Evolutionary conservation across 1,140 invertebrate genomes (phyloP), one percentile per base, ranked within the genome.

Genomic region (Paracyclopina nana): DNA sequence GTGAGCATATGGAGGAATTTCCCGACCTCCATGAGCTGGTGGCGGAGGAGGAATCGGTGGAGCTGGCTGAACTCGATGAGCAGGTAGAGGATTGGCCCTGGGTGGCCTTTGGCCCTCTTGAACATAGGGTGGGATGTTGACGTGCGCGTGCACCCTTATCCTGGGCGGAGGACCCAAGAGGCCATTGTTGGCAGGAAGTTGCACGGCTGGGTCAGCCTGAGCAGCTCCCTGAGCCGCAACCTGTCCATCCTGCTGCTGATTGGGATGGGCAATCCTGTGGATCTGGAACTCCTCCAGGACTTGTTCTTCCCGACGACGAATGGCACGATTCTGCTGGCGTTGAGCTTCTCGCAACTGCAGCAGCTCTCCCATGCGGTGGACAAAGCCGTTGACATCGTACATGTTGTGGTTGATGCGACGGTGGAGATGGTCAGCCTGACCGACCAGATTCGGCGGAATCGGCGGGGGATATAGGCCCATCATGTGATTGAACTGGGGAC

Each of bases 311-410:
- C 34, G 14, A 8, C 34, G n/a, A n/a, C 14, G 20, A 3, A 38
- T n/a, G n/a, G 14, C 34, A 16, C 20, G 34, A n/a, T 38, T 20
- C 20, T 20, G 3, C 34, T 16, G 14, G 14, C 34, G 2, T 5
- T 38, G 34, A 5, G 14, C n/a, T 5, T 38, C 20, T 5, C 34
- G 34, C 14, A 38, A 20, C 8, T 38, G n/a, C 34, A 38, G 20
- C n/a, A 38, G 14, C 34, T 38, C 34, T n/a, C 34, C 34, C 34
- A 38, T 38, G 14, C 20, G 34, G 34, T 38, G 14, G 34, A 38
- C 20, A n/a, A 38, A 38, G 34, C 20, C 20, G 34, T 38, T 38
- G 34, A n/a, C 20, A 38, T 38, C 20, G 34, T 20, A 38, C 4
- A 38, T 38, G 8, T 38, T 38, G 34, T 16, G n/a, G 34, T 38